Conservation (phyloP, 2,113 vertebrate species). For the Lasiurus cinereus region DNA sequence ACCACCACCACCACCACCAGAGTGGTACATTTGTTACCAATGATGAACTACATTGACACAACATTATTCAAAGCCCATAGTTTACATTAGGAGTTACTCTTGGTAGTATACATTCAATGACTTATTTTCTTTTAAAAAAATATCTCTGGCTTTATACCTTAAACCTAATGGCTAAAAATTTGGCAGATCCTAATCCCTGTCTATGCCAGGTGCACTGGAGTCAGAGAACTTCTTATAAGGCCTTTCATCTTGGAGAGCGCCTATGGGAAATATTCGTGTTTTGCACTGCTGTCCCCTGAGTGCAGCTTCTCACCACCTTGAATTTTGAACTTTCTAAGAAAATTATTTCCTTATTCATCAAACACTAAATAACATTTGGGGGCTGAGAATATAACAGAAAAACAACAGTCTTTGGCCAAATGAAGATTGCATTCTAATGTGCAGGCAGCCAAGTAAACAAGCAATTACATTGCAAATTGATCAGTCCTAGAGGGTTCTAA, state of each 20-base stretch:
- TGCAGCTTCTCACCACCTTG: background rate
- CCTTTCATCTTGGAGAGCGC: background rate
- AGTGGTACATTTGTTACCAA: background rate
- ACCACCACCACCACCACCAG: background rate
- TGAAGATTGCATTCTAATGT: background rate
- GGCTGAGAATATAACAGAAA: background rate
- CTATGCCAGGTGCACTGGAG: background rate
- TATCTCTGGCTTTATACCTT: background rate
- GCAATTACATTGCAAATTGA: background rate
- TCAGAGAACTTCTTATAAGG: background rate
- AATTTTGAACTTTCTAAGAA: slow-evolving; percentile 10
- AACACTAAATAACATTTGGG: slow-evolving; percentile 12
- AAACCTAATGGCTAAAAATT: background rate
- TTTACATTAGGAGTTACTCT: background rate
- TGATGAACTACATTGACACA: background rate
- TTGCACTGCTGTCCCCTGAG: background rate
- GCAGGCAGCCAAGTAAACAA: background rate
- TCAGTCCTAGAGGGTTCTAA: background rate
- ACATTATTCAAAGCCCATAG: background rate
- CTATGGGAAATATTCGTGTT: background rate
- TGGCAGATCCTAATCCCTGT: background rate
- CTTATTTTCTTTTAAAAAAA: background rate
- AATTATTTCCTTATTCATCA: background rate
- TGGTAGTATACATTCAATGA: background rate
- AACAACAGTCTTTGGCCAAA: slow-evolving; percentile 22